Percentiles rank a stretch among this genome's conserved stretches.
Conservation (phyloP, 2,113 vertebrate genomes). For the Synodontis membranacea region DNA sequence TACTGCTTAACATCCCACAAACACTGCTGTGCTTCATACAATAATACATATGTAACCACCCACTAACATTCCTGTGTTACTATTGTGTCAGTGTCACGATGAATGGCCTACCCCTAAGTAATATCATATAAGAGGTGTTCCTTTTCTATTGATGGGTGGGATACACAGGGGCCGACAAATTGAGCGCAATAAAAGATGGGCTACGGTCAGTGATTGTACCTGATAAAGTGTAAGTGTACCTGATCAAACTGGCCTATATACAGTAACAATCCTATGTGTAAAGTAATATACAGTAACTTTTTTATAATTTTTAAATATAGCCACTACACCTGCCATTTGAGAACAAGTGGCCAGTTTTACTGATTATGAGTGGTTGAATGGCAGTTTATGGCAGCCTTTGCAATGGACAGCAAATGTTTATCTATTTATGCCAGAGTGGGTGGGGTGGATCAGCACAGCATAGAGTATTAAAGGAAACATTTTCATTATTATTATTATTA, state of each 20-base stretch:
- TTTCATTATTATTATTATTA: background rate
- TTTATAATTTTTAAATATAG: background rate
- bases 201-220: background rate
- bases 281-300: background rate
- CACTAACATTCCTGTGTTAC: background rate
- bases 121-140: background rate
- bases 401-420: constrained; percentile 17
- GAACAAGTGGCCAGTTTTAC: background rate
- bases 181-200: background rate
- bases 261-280: background rate
- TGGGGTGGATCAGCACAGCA: background rate
- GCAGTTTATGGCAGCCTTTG: constrained; percentile 12
- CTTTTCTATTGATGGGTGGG: background rate
- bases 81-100: background rate
- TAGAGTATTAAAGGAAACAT: background rate
- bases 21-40: background rate
- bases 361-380: constrained; percentile 26
- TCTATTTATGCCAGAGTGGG: constrained; percentile 6
- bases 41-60: background rate
- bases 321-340: background rate
- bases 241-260: background rate
- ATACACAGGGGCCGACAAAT: background rate
- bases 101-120: background rate
- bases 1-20: background rate
- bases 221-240: background rate